Percentiles rank a stretch among this genome's conserved stretches.
phyloP scores from a whole-genome alignment of 2,888 invertebrate species.

The Mechanitis mazaeus region DNA sequence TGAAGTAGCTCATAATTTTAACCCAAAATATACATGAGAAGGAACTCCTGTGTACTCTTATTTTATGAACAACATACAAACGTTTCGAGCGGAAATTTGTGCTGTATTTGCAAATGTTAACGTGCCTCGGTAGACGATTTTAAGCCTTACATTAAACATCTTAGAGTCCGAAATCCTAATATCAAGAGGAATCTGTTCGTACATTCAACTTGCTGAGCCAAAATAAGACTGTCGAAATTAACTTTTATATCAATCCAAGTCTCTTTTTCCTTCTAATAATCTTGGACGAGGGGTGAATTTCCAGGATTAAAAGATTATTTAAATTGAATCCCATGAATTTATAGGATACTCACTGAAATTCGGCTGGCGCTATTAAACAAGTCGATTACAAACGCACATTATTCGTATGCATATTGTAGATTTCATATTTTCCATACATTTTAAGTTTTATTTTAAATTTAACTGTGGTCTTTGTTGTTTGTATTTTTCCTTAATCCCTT shows the following conservation, averaged over 20 bases:
- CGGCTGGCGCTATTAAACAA: neutral
- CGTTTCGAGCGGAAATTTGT: constrained; percentile 42
- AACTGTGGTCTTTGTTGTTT: no score
- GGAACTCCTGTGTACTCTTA: constrained; percentile 33
- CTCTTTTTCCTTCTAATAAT: constrained; percentile 5
- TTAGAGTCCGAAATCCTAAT: neutral
- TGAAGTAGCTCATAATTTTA: constrained; percentile 53
- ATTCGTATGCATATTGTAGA: no score
- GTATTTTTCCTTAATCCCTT: no score
- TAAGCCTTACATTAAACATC: neutral
- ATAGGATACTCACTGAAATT: constrained; percentile 5
- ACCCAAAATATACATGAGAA: constrained; percentile 45
- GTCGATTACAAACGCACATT: no score
- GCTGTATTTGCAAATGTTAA: constrained; percentile 11
- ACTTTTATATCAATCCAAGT: constrained; percentile 5
- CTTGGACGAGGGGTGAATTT: constrained; percentile 1
- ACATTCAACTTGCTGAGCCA: constrained; percentile 1
- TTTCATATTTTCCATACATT: no score
- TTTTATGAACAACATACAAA: constrained; percentile 42
- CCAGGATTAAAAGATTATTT: constrained; percentile 18
- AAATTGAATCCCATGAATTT: constrained; percentile 20
- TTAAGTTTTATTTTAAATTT: neutral
- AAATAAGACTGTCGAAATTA: constrained; percentile 2
- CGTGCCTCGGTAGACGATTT: neutral
- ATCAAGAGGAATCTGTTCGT: neutral